Evolutionary conservation across 2,888 invertebrate species (phyloP), one percentile per base, ranked within the genome.

Genomic region (Linnaemya tessellans): DNA sequence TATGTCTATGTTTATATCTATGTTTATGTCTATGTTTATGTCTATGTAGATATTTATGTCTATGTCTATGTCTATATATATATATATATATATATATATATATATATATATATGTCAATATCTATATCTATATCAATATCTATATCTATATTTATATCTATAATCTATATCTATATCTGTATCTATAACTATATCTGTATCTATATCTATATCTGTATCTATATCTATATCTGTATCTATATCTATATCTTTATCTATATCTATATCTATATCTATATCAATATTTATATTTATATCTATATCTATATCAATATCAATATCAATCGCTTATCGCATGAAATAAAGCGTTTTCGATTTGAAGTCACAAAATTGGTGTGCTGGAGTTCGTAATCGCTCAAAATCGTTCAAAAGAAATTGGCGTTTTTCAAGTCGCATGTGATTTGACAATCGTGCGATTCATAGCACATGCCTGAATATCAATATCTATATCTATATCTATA

Each of bases 41-140:
- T 51, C 51, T 51, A 51, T 49, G 49, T 49, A n/a, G n/a, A 49
- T 49, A 18, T 49, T 18, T 49, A 49, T 49, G 49, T 51, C 51
- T 51, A 51, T 51, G 51, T 51, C 51, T 51, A 51, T 51, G 51
- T 51, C 51, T 51, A 51, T 51, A 18, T 49, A n/a, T 49, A 49
- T 49, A 18, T n/a, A n/a, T 49, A 49, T 49, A 18, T 49, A n/a
- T n/a, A n/a, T 49, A 49, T 49, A 18, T 49, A n/a, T 49, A 20
- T 20, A 20, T 51, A 18, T 51, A 20, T 51, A 9, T 51, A 18
- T 51, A 51, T 51, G 18, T 51, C 20, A 20, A 51, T 51, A 20
- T 51, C 51, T 51, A 20, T 51, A 25, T 56, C 13, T 25, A 56
- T 56, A 13, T 56, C n/a, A n/a, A n/a, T n/a, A n/a, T n/a, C n/a